Conservation (phyloP, 2,113 vertebrate genomes). For the Zapus hudsonius region DNA sequence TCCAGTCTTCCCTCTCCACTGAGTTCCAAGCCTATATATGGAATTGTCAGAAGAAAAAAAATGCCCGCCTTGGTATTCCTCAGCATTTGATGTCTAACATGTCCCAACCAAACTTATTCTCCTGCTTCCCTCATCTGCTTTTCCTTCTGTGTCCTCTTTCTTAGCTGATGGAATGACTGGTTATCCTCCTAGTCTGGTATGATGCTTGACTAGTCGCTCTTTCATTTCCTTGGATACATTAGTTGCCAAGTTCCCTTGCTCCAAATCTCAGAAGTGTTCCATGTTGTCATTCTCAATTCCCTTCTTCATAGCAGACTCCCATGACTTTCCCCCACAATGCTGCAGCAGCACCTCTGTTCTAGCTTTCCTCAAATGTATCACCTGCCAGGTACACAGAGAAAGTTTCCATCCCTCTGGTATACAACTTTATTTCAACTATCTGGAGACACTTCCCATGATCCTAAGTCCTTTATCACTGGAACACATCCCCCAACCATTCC, state of each 20-base stretch:
- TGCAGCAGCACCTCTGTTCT: no score
- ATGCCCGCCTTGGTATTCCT: not conserved
- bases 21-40: not conserved
- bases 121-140: not conserved
- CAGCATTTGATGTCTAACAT: not conserved
- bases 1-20: not conserved
- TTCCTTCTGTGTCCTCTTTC: not conserved
- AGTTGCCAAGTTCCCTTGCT: not conserved
- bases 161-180: not conserved
- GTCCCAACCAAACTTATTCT: not conserved
- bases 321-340: no score
- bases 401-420: not conserved
- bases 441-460: not conserved
- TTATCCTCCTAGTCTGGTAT: not conserved
- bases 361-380: accelerated
- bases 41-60: not conserved
- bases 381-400: not conserved
- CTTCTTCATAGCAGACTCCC: not conserved
- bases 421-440: not conserved
- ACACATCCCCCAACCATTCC: not conserved
- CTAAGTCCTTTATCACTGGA: not conserved
- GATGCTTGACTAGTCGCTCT: not conserved
- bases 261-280: not conserved
- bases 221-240: not conserved
- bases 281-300: not conserved